Conservation (phyloP, 2,113 vertebrate species). For the Sigmodon hispidus region DNA sequence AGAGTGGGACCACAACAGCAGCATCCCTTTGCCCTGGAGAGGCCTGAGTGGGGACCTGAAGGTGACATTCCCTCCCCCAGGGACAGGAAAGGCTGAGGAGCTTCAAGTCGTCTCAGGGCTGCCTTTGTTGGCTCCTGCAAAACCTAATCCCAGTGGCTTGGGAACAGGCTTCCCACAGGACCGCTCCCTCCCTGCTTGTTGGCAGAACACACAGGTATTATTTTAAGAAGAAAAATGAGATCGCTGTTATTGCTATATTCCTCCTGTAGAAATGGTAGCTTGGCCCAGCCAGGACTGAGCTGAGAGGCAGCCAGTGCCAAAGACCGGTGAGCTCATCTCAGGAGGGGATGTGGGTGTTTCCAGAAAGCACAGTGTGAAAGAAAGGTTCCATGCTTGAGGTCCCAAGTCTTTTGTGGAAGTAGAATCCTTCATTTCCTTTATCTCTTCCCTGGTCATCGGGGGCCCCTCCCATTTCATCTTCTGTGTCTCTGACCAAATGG, state of each 20-base stretch:
- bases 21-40: not conserved
- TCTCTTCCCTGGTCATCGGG: not conserved
- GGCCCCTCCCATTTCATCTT: not conserved
- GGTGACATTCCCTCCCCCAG: not conserved
- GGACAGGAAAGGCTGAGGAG: not conserved
- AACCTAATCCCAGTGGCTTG: constrained; percentile 17
- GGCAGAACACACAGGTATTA: constrained; percentile 75
- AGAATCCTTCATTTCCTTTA: not conserved
- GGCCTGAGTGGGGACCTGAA: not conserved
- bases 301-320: constrained; percentile 63
- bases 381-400: not conserved
- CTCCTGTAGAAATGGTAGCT: constrained; percentile 79
- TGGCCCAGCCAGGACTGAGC: constrained; percentile 73
- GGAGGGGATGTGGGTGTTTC: constrained; percentile 68
- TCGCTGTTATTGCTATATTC: constrained; percentile 79
- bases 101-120: not conserved
- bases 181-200: constrained; percentile 68
- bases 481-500: not conserved
- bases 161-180: constrained; percentile 61
- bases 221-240: constrained; percentile 85
- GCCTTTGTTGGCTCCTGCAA: not conserved
- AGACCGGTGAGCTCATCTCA: constrained; percentile 82
- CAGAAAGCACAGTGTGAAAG: constrained; percentile 67
- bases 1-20: not conserved
- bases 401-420: constrained; percentile 35